These are phyloP conservation scores for Siniperca undulata DNA, from an alignment of 2,797 vertebrate genomes.

Conservation along the genomic window DNA sequence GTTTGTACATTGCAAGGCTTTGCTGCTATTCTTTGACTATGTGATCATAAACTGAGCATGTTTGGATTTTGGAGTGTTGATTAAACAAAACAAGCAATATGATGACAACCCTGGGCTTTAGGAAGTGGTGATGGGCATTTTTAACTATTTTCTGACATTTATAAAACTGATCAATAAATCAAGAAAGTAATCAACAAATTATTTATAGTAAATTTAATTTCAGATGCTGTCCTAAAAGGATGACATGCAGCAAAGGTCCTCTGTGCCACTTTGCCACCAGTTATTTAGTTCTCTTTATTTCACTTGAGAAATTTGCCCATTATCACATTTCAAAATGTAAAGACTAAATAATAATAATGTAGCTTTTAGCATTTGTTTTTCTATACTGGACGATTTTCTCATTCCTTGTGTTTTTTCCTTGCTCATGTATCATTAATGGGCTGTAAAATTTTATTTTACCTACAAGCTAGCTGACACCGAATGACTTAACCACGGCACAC, in stretches of 20 bases:
- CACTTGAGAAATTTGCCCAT: neutral
- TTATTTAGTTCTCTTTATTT: neutral
- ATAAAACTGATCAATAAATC: neutral
- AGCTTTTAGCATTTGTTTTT: neutral
- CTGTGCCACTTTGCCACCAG: neutral
- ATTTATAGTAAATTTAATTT: neutral
- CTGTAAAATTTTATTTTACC: neutral
- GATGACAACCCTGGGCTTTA: no score
- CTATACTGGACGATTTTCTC: neutral
- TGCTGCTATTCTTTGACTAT: no score
- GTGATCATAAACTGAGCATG: no score
- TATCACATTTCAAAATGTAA: neutral
- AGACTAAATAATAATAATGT: neutral
- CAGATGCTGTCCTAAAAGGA: no score
- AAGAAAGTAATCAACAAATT: neutral
- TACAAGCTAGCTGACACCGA: neutral
- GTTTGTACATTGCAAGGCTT: neutral
- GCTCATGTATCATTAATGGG: neutral
- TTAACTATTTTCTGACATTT: neutral
- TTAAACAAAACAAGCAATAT: no score
- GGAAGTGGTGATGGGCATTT: no score
- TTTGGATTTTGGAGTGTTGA: no score
- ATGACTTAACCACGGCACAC: constrained; percentile 14
- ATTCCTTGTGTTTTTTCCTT: neutral
- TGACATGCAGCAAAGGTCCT: neutral